Base-by-base conservation (phyloP, 2,113 vertebrate species). In the Brachionichthys hirsutus region DNA sequence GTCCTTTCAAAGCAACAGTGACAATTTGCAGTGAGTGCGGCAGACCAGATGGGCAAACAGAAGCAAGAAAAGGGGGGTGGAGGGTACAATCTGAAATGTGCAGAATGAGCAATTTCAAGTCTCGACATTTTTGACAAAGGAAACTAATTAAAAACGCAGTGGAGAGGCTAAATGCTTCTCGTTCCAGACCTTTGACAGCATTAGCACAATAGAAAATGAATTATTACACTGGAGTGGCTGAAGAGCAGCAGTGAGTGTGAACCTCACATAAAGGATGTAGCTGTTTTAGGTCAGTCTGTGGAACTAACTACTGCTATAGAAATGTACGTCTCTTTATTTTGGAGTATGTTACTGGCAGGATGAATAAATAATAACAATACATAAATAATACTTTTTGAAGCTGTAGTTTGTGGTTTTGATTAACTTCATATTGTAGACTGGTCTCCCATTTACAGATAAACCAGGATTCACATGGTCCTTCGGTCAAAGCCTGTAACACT, bases 71-170 rank as follows among this genome's bases (percentile, higher is more conserved):
- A 17, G 35, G 47, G 16, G 6, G 78, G 87, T 30, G 59, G 36
- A 71, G 6, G 78, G 87, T 30, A 57, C 40, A 71, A 69, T 75
- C 72, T 61, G 38, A 54, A 86, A 85, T 76, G 68, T 85, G 83
- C 84, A 40, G 70, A 70, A 61, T 57, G 64, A 71, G 78, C 75
- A 12, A 70, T 84, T 88, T 85, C 70, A 63, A 62, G 30, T 70
- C 54, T 70, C 67, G 70, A 75, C 50, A 19, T 59, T 78, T 78
- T 59, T 68, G 69, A 90, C 85, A 85, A 88, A 86, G 77, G 72
- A 86, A 90, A 85, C 78, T 61, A 88, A 90, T 90, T 87, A 90
- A 81, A 24, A 63, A 17, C n/a, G 54, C 50, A 67, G 55, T 34
- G 73, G 77, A 54, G 69, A 70, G 55, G 63, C 60, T 67, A 60